Evolutionary conservation across 1,140 invertebrate species (phyloP), one percentile per base, ranked within the genome.

Genomic region (Berghia stephanieae): DNA sequence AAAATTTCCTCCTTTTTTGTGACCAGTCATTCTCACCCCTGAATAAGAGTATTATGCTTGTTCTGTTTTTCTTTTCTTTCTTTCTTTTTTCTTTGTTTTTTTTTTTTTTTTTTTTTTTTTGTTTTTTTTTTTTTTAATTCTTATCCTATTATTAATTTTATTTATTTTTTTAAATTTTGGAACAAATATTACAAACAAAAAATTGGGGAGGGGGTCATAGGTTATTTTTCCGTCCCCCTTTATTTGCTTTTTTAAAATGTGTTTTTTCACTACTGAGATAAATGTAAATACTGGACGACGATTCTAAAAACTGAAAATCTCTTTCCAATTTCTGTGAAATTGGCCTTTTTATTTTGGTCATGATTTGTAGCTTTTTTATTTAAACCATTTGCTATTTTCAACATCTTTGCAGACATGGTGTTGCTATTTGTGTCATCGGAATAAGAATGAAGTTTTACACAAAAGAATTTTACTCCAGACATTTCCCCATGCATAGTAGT

Each of bases 201-300:
- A n/a, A n/a, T n/a, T n/a, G n/a, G n/a, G n/a, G n/a, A n/a, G n/a
- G n/a, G n/a, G n/a, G n/a, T n/a, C n/a, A n/a, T n/a, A n/a, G n/a
- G n/a, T 1, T 1, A 2, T 34, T 66, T 74, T 52, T 74, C 2
- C 38, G 16, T 74, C 44, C 5, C 34, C 60, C 40, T 71, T 2
- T 2, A 2, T 36, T 69, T 68, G n/a, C 36, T 74, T 52, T 74
- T 38, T 8, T 44, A 71, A 24, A 31, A n/a, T 67, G 24, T 75
- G 24, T 31, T 40, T 3, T 24, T 76, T 46, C 31, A n/a, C 38
- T 1, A 31, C 40, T 24, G n/a, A 21, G 16, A 38, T 68, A n/a
- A 71, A 16, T 74, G 3, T 2, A 3, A 27, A n/a, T 74, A 55
- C 36, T 38, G n/a, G 3, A 3, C 72, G 69, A 21, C 16, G n/a